A percentile compares a stretch with the other conserved stretches of the same genome.
Evolutionary conservation across 2,797 vertebrate species (phyloP).

Genomic region (Leucoraja ocellata): DNA sequence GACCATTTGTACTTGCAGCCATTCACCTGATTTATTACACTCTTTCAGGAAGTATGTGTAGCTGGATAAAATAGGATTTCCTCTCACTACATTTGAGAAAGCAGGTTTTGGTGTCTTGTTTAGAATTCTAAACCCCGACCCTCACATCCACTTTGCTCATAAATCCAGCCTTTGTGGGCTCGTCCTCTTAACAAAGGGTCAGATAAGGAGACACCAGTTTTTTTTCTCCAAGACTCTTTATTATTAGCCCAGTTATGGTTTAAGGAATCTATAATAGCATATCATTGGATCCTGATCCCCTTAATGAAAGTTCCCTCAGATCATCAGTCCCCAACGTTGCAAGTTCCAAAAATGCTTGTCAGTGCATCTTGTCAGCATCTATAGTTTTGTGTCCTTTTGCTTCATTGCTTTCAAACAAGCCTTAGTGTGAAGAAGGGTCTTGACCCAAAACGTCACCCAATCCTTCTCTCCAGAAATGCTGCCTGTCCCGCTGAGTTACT

Average conservation of each 20-base stretch:
- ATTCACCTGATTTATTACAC: background rate
- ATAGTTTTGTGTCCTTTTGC: background rate
- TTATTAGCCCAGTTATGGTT: background rate
- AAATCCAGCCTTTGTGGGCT: background rate
- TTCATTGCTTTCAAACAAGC: background rate
- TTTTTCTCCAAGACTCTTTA: background rate
- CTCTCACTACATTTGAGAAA: background rate
- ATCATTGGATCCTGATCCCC: background rate
- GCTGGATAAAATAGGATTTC: background rate
- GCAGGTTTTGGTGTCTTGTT: background rate
- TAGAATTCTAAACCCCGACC: background rate
- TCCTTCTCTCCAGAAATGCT: too few species aligned
- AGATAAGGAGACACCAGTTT: background rate
- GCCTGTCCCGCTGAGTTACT: too few species aligned
- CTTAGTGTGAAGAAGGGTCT: too few species aligned
- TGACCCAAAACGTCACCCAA: too few species aligned
- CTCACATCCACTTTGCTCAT: background rate
- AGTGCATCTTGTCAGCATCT: background rate
- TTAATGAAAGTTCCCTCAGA: background rate
- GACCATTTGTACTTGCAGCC: background rate
- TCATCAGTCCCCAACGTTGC: background rate
- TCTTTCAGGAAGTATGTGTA: background rate
- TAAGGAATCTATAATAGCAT: background rate
- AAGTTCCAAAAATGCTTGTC: background rate
- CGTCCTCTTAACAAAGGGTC: background rate